Percentiles rank a stretch among this genome's conserved stretches.
Conservation (phyloP, 2,797 vertebrate genomes). For the Danio jaintianensis region DNA sequence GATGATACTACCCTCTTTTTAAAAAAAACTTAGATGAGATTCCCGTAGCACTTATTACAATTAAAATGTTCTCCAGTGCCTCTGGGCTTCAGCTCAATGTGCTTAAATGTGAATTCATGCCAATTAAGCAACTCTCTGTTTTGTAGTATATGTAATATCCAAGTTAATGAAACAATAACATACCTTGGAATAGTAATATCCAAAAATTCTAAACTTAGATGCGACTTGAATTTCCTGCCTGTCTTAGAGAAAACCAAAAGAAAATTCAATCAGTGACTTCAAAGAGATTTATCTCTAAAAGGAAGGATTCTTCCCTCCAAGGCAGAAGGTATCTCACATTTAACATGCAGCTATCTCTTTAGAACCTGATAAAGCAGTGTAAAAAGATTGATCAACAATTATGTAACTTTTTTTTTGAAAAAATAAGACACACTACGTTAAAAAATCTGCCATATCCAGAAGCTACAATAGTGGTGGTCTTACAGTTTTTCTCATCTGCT, state of each 20-base stretch:
- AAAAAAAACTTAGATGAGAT: neutral
- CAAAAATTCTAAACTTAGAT: neutral
- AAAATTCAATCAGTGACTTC: neutral
- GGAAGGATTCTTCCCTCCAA: neutral
- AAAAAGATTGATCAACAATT: neutral
- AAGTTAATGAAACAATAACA: neutral
- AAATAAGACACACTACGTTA: neutral
- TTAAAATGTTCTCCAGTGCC: neutral
- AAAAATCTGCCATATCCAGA: neutral
- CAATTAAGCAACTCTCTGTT: too few species aligned
- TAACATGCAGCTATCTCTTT: neutral
- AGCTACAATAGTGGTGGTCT: neutral
- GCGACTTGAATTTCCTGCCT: neutral
- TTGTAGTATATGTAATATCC: neutral
- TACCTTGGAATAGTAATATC: neutral
- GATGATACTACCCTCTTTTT: conserved; percentile 29
- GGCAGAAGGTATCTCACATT: neutral
- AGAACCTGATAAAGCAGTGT: neutral
- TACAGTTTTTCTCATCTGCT: too few species aligned
- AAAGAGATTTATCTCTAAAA: neutral
- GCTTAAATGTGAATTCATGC: neutral
- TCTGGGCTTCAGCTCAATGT: neutral
- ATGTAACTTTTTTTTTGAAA: neutral
- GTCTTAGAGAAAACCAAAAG: too few species aligned
- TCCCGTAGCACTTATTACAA: neutral